Evolutionary conservation across 2,888 invertebrate genomes (phyloP).

Genomic region (Willowsia nigromaculata): DNA sequence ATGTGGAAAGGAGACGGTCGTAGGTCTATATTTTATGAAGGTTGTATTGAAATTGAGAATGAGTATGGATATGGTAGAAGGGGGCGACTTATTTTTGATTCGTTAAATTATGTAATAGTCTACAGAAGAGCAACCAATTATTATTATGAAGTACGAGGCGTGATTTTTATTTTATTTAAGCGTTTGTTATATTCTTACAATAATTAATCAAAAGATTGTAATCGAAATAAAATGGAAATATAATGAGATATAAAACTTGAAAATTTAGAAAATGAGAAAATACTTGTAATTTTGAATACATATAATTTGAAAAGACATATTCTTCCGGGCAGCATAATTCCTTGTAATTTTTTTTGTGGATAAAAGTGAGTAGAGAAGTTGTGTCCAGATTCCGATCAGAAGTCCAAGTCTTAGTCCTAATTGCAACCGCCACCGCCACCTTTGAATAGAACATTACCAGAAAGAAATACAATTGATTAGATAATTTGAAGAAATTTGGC

Average conservation of each 20-base stretch:
- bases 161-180: constrained; percentile 64
- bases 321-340: constrained; percentile 9
- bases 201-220: constrained; percentile 3
- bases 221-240: constrained; percentile 19
- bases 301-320: neutral
- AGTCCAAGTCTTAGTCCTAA: neutral
- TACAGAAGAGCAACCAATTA: no score
- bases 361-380: neutral
- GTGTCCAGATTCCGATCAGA: neutral
- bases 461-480: neutral
- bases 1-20: no score
- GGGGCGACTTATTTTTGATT: constrained; percentile 52
- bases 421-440: constrained; percentile 58
- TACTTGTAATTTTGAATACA: neutral
- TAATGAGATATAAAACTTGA: constrained; percentile 39
- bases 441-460: neutral
- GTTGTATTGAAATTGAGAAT: no score
- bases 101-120: constrained; percentile 18
- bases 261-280: constrained; percentile 41
- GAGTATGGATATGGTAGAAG: neutral
- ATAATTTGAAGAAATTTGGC: neutral
- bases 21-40: no score
- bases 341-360: neutral
- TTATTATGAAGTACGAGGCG: no score
- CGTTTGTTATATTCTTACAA: constrained; percentile 38